phyloP scores from a whole-genome alignment of 2,888 invertebrate genomes.

The Allophyes oxyacanthae region DNA sequence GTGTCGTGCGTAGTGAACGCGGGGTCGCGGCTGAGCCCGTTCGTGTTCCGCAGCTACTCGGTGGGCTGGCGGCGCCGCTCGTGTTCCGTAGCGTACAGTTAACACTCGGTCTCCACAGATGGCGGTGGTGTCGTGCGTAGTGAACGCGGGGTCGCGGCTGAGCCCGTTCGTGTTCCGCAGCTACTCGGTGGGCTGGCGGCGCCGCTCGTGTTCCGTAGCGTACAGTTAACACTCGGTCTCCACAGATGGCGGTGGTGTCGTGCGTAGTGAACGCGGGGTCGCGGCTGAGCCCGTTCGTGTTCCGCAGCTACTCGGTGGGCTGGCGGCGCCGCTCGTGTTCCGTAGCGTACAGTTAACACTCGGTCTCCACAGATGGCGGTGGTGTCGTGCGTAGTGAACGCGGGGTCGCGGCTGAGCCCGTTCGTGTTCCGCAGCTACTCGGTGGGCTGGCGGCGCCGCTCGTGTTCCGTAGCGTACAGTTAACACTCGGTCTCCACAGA shows the following conservation, averaged over 20 bases:
- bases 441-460: conserved; percentile 91
- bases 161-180: no score
- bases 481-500: conserved; percentile 75
- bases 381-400: conserved; percentile 94
- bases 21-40: no score
- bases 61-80: no score
- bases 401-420: conserved; percentile 91
- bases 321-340: conserved; percentile 92
- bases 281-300: conserved; percentile 93
- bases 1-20: no score
- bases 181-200: no score
- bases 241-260: conserved; percentile 93
- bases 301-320: conserved; percentile 95
- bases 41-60: no score
- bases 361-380: conserved; percentile 90
- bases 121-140: no score
- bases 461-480: conserved; percentile 85
- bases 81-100: no score
- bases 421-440: conserved; percentile 96
- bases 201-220: no score
- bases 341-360: conserved; percentile 39
- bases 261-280: conserved; percentile 93
- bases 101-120: no score
- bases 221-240: no score
- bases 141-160: no score